Conservation (phyloP, 1,140 invertebrate genomes). For the Dufourea novaeangliae region DNA sequence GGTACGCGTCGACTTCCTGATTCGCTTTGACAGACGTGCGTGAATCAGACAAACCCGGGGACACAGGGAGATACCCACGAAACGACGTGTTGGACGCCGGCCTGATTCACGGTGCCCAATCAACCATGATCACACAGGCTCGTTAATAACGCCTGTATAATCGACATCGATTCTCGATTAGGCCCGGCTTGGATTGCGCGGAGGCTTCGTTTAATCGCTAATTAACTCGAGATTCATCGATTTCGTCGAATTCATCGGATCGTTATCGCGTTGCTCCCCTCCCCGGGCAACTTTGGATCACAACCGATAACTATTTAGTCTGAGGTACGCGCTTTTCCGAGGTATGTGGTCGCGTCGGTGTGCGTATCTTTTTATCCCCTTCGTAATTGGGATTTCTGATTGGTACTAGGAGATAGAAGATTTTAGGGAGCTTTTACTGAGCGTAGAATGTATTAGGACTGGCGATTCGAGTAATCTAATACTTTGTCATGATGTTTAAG, state of each 20-base stretch:
- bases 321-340: neutral
- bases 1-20: conserved; percentile 54
- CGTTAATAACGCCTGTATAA: conserved; percentile 66
- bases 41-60: conserved; percentile 65
- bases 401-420: neutral
- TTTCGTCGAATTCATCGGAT: conserved; percentile 48
- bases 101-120: conserved; percentile 64
- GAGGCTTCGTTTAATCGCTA: conserved; percentile 61
- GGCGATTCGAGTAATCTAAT: no score
- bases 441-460: neutral
- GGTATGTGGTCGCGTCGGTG: neutral
- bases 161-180: conserved; percentile 64
- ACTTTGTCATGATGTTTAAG: no score
- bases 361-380: neutral
- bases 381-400: neutral
- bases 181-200: conserved; percentile 35
- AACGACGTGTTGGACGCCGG: conserved; percentile 62
- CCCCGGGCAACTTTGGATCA: no score
- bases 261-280: conserved; percentile 29
- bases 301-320: no score
- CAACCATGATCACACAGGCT: conserved; percentile 57
- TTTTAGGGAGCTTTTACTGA: neutral
- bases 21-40: conserved; percentile 67
- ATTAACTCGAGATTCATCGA: conserved; percentile 61
- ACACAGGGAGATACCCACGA: conserved; percentile 59